These are phyloP conservation scores for Gobio occitaniae DNA, from an alignment of 2,797 vertebrate genomes.

Conservation along the genomic window DNA sequence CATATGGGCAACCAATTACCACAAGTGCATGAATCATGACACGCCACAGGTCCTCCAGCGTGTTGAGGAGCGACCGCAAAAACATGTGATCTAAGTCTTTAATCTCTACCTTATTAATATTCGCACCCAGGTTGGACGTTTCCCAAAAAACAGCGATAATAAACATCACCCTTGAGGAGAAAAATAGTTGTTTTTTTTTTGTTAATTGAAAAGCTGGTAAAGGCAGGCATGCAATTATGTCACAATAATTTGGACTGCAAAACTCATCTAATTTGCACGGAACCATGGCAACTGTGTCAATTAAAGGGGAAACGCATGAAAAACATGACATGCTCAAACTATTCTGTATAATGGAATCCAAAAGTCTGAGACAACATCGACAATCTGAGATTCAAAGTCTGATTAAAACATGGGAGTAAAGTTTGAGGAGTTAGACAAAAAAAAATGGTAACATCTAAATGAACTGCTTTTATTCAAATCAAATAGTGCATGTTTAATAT, in stretches of 20 bases:
- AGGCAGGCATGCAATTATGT: not conserved
- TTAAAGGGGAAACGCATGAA: not conserved
- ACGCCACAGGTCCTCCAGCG: constrained; percentile 20
- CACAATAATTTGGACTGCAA: not conserved
- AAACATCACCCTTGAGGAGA: not conserved
- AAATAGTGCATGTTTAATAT: not conserved
- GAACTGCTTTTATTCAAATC: not conserved
- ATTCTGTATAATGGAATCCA: not conserved
- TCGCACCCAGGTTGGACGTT: not conserved
- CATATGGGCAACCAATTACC: constrained; percentile 48
- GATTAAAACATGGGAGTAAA: not conserved
- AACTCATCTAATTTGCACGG: constrained; percentile 2
- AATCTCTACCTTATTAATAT: constrained; percentile 9
- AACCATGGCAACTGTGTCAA: constrained; percentile 21
- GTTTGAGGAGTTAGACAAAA: too few relatives aligned
- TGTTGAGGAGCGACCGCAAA: constrained; percentile 8
- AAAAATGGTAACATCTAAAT: not conserved
- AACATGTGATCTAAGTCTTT: constrained; percentile 26
- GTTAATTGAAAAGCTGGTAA: constrained; percentile 13
- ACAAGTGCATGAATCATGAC: constrained; percentile 24
- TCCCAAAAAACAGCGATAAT: constrained; percentile 6
- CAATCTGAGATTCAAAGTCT: not conserved
- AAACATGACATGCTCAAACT: not conserved
- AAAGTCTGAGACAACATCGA: not conserved
- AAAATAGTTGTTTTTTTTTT: not conserved